These are phyloP conservation scores for Drosophila pachea DNA, from an alignment of 1,140 invertebrate species.

Conservation along the genomic window DNA sequence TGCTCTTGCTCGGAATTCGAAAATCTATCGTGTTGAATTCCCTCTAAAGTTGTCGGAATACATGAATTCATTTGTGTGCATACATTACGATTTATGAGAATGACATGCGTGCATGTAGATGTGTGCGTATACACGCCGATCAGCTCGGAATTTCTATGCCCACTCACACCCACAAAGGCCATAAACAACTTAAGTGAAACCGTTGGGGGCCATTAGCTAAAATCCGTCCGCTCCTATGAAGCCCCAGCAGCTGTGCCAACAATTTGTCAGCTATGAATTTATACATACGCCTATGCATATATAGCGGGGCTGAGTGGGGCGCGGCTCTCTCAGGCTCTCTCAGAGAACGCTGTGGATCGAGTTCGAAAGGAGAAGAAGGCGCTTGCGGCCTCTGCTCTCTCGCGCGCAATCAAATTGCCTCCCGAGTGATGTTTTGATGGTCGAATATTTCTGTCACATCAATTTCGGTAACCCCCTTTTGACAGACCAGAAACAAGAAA, in stretches of 20 bases:
- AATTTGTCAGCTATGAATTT: conserved; percentile 61
- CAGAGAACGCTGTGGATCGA: neutral
- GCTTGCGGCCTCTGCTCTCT: neutral
- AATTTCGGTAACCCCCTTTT: conserved; percentile 54
- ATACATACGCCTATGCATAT: conserved; percentile 5
- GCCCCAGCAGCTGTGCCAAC: conserved; percentile 71
- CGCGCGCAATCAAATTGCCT: conserved; percentile 42
- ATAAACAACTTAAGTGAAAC: conserved; percentile 74
- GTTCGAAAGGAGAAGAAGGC: no score
- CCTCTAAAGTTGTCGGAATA: conserved; percentile 41
- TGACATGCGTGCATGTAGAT: conserved; percentile 26
- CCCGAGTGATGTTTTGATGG: conserved; percentile 54
- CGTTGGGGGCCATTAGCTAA: conserved; percentile 74
- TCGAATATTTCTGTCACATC: conserved; percentile 68
- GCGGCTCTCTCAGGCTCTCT: conserved; percentile 7
- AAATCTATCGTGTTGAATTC: conserved; percentile 21
- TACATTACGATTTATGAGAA: conserved; percentile 2
- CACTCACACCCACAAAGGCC: conserved; percentile 45
- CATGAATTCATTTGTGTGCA: conserved; percentile 17
- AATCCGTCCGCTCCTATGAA: conserved; percentile 69
- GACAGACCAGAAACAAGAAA: conserved; percentile 41
- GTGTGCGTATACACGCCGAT: conserved; percentile 8
- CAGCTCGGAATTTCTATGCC: conserved; percentile 48
- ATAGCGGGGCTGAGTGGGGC: neutral
- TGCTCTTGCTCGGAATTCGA: conserved; percentile 21